A percentile compares a stretch with the other conserved stretches of the same genome.
Evolutionary conservation across 2,888 invertebrate species (phyloP).

Genomic region (Notodonta ziczac): DNA sequence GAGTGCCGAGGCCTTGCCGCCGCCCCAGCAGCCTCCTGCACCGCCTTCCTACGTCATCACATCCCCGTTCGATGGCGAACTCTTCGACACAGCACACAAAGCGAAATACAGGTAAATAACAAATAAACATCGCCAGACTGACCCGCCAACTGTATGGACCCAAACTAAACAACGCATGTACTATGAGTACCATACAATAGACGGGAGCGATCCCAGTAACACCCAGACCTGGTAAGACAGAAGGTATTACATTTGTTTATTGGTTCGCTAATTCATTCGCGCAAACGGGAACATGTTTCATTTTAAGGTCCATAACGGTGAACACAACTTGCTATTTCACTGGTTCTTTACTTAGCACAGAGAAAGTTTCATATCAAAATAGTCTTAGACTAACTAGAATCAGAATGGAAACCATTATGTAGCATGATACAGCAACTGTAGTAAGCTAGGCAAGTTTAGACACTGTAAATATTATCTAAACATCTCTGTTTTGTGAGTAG

Average conservation of each 20-base stretch:
- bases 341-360: not conserved
- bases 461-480: not conserved
- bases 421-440: not conserved
- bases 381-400: not conserved
- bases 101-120: conserved; percentile 77
- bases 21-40: conserved; percentile 64
- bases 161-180: too few species aligned
- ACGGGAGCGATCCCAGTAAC: too few species aligned
- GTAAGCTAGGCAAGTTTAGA: not conserved
- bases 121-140: not conserved
- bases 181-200: too few species aligned
- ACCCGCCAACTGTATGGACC: too few species aligned
- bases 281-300: not conserved
- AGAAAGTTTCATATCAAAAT: conserved; percentile 1
- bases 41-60: conserved; percentile 85
- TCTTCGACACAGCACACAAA: conserved; percentile 87
- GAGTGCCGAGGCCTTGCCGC: conserved; percentile 66
- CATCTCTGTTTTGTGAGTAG: conserved; percentile 1
- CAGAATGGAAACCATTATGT: not conserved
- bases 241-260: not conserved
- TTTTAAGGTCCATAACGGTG: too few species aligned
- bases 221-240: too few species aligned
- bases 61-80: conserved; percentile 89
- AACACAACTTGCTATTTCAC: not conserved
- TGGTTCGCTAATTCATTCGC: not conserved